Evolutionary conservation across 2,113 vertebrate species (phyloP).

Genomic region (Aspiorhynchus laticeps): DNA sequence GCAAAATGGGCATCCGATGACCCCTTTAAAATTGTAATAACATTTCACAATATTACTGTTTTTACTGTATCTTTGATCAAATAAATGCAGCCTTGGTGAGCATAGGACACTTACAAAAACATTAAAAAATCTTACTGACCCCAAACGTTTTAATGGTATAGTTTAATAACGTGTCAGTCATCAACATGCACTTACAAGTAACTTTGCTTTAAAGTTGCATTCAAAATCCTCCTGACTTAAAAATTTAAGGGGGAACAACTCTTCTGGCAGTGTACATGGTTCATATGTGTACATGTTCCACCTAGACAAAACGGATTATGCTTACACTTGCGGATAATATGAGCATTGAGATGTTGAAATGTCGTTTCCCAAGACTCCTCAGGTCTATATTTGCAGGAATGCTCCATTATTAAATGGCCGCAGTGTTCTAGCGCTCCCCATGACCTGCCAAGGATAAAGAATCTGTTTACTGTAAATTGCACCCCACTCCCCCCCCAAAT

Average conservation of each 20-base stretch:
- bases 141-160: neutral
- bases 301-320: neutral
- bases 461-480: slow-evolving; percentile 94
- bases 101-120: neutral
- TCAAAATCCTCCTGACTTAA: neutral
- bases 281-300: neutral
- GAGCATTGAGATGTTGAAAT: neutral
- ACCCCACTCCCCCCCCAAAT: slow-evolving; percentile 79
- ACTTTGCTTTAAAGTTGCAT: neutral
- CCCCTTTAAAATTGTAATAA: too few relatives aligned
- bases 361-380: slow-evolving; percentile 31
- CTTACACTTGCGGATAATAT: neutral
- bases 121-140: neutral
- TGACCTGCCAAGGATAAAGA: slow-evolving; percentile 91
- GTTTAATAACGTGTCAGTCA: neutral
- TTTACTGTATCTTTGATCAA: neutral
- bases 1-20: too few relatives aligned
- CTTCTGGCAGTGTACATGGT: too few relatives aligned
- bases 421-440: slow-evolving; percentile 77
- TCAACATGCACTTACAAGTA: neutral
- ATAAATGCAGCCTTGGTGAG: neutral
- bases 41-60: neutral
- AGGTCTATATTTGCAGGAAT: slow-evolving; percentile 68
- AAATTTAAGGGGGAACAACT: neutral
- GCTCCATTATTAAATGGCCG: slow-evolving; percentile 73